Base-by-base conservation (phyloP, 2,888 invertebrate species). In the Erynnis tages region DNA sequence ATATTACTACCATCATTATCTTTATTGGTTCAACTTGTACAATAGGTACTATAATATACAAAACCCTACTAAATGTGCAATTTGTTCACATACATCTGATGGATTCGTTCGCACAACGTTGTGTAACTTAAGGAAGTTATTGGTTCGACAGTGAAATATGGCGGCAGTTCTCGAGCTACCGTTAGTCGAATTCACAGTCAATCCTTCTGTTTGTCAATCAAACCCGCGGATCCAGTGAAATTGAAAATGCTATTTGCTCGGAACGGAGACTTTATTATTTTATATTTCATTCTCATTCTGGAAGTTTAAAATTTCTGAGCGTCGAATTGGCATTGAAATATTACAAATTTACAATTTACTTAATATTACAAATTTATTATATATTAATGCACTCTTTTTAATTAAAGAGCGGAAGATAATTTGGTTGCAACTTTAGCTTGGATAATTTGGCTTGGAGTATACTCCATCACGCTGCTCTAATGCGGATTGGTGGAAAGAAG, bases 71-170 rank as follows among this genome's bases (percentile, higher is more conserved):
- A 25, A n/a, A 34, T 14, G 10, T 35, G 35, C 16, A 35, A 35
- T 35, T 35, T 35, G 35, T 35, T 17, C 17, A 32, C 25, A 14
- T 14, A 23, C 14, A 34, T 23, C 25, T 46, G 46, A 46, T 35
- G 46, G 27, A 46, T 35, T 21, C 17, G 29, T 13, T 27, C 47
- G 30, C 37, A 34, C 41, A 25, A 13, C 25, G 25, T 35, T n/a
- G 43, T 43, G 14, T 35, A 50, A 50, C 25, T 41, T 50, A 37
- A 76, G 74, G 72, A 82, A 83, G 77, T 82, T 79, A 79, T 82
- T 75, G 69, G 70, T 67, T 67, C 77, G 81, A 78, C 79, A 76
- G 66, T 82, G 80, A 85, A 84, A 83, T 82, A 85, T 84, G 80
- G 82, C 63, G 76, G 79, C 78, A 81, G 83, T 84, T 81, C 82